phyloP scores from a whole-genome alignment of 2,113 vertebrate species.

The Oreocharis arfaki region DNA sequence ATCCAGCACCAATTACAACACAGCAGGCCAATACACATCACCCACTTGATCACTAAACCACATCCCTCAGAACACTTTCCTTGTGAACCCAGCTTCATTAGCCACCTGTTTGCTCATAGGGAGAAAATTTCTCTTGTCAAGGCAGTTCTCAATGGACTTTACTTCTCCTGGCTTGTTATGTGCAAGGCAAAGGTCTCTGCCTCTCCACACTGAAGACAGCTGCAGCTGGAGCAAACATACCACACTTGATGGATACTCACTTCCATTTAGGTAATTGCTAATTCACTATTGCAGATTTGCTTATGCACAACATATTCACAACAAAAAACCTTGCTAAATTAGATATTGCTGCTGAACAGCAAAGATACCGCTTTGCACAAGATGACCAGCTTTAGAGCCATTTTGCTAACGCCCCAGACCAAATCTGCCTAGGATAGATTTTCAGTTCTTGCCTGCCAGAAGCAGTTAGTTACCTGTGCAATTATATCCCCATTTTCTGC shows the following conservation, averaged over 20 bases:
- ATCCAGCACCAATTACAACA: not conserved
- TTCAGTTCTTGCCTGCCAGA: not conserved
- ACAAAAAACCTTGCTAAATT: not conserved
- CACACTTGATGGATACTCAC: not conserved
- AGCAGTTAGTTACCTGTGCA: slow-evolving; percentile 81
- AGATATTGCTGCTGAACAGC: not conserved
- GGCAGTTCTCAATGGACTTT: not conserved
- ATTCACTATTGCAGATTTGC: not conserved
- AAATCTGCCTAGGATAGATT: not conserved
- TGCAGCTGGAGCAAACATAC: not conserved
- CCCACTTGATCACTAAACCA: not conserved
- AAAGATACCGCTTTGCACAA: not conserved
- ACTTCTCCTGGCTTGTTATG: not conserved
- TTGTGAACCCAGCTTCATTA: not conserved
- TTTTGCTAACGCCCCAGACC: not conserved
- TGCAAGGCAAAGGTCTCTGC: not conserved
- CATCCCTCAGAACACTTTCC: not conserved
- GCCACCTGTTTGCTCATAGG: not conserved
- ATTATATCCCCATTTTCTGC: slow-evolving; percentile 97
- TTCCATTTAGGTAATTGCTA: not conserved
- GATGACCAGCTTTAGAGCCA: not conserved
- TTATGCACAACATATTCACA: not conserved
- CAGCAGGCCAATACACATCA: not conserved
- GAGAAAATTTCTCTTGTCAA: not conserved
- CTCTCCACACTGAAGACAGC: not conserved